These are phyloP conservation scores for Trypoxylus dichotomus DNA, from an alignment of 1,140 invertebrate species.

Conservation along the genomic window DNA sequence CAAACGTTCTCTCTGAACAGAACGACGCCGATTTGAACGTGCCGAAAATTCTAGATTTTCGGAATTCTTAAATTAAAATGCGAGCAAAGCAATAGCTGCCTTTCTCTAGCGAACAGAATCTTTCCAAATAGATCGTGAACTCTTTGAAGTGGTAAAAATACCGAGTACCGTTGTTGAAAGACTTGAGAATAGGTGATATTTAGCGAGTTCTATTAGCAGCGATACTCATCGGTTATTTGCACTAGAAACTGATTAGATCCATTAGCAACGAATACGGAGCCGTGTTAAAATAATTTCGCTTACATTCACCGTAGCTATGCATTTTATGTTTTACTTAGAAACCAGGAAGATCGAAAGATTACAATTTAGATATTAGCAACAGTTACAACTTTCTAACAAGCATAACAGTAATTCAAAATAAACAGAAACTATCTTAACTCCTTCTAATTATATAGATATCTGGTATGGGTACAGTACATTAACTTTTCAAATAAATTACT, in stretches of 20 bases:
- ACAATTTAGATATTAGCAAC: neutral
- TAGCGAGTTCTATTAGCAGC: neutral
- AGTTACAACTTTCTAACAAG: neutral
- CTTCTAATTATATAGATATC: no score
- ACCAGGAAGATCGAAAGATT: neutral
- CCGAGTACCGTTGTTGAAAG: neutral
- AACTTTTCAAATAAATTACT: no score
- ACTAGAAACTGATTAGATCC: neutral
- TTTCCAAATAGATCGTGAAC: neutral
- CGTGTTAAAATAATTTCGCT: neutral
- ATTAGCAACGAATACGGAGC: neutral
- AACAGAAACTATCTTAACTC: no score
- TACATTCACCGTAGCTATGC: neutral
- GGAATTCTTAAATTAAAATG: neutral
- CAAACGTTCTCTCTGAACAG: no score
- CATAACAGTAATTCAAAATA: neutral
- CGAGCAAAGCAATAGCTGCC: neutral
- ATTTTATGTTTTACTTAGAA: neutral
- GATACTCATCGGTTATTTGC: neutral
- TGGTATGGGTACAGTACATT: no score
- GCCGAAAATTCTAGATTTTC: neutral
- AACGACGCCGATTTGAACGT: no score
- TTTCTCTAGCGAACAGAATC: neutral
- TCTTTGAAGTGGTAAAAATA: neutral
- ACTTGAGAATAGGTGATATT: neutral